phyloP scores from a whole-genome alignment of 2,797 vertebrate genomes.

The Rhyacichthys aspro region DNA sequence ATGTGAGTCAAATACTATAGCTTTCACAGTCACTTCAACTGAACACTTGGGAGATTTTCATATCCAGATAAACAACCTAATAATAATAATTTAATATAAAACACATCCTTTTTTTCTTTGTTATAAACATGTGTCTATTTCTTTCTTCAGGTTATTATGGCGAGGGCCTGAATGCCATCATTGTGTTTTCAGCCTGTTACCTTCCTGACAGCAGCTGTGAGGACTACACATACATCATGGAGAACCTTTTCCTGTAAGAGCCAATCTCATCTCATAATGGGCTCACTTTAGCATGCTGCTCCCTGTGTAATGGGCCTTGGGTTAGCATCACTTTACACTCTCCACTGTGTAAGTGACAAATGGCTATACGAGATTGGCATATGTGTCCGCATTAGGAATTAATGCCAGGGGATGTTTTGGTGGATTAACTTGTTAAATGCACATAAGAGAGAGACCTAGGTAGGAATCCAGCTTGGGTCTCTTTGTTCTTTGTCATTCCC shows the following conservation, averaged over 20 bases:
- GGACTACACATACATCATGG: slow-evolving; percentile 95
- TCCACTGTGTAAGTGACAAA: background rate
- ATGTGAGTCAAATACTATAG: no score
- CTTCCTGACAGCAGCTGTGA: slow-evolving; percentile 91
- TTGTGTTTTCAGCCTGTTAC: slow-evolving; percentile 92
- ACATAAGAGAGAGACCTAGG: no score
- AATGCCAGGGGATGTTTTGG: no score
- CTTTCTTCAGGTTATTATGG: slow-evolving; percentile 89
- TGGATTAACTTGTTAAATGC: no score
- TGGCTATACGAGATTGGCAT: background rate
- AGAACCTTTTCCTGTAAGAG: slow-evolving; percentile 95
- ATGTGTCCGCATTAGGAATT: background rate
- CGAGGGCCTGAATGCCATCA: slow-evolving; percentile 94
- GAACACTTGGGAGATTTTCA: no score
- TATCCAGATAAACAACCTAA: no score
- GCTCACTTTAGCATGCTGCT: background rate
- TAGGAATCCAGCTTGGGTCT: no score
- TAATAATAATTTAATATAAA: no score
- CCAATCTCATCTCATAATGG: background rate
- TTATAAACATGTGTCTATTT: slow-evolving; percentile 1
- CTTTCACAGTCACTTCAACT: no score
- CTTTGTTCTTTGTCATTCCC: no score
- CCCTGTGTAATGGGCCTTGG: background rate
- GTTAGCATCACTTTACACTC: background rate
- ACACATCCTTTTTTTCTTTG: no score